Conservation (phyloP, 2,113 vertebrate species). For the Dipodomys merriami region DNA sequence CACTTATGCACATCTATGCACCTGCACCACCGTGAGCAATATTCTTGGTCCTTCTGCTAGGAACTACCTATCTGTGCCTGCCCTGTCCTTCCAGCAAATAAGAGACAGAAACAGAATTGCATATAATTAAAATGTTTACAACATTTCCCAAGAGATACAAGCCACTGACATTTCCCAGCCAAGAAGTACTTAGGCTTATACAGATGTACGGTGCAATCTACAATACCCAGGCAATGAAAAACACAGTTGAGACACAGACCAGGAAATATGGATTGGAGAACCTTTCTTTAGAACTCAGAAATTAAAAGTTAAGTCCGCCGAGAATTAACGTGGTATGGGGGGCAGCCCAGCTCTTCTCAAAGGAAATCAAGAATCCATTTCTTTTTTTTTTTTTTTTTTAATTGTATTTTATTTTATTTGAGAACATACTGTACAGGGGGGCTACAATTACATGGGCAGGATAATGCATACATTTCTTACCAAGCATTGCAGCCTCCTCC, state of each 20-base stretch:
- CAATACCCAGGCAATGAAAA: constrained; percentile 44
- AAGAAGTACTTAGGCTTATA: constrained; percentile 70
- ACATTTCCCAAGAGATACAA: constrained; percentile 71
- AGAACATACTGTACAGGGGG: too few species aligned
- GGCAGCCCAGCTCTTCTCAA: constrained; percentile 41
- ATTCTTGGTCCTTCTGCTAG: background rate
- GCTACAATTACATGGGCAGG: too few species aligned
- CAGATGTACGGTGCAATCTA: constrained; percentile 60
- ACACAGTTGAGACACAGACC: constrained; percentile 64
- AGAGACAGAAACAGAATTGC: constrained; percentile 61
- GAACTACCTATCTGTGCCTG: background rate
- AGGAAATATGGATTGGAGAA: constrained; percentile 61
- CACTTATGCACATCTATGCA: background rate
- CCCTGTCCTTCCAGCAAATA: constrained; percentile 54
- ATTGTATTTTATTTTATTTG: too few species aligned
- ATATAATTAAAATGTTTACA: constrained; percentile 79
- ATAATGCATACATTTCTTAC: too few species aligned
- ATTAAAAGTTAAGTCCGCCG: constrained; percentile 56
- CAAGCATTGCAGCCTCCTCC: too few species aligned
- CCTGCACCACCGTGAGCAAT: background rate
- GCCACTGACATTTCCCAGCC: constrained; percentile 79
- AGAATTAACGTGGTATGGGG: constrained; percentile 38
- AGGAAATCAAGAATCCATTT: constrained; percentile 52
- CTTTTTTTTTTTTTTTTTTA: too few species aligned
- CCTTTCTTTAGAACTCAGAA: constrained; percentile 60